Base-by-base conservation (phyloP, 2,888 invertebrate species). In the Proisotoma minuta region DNA sequence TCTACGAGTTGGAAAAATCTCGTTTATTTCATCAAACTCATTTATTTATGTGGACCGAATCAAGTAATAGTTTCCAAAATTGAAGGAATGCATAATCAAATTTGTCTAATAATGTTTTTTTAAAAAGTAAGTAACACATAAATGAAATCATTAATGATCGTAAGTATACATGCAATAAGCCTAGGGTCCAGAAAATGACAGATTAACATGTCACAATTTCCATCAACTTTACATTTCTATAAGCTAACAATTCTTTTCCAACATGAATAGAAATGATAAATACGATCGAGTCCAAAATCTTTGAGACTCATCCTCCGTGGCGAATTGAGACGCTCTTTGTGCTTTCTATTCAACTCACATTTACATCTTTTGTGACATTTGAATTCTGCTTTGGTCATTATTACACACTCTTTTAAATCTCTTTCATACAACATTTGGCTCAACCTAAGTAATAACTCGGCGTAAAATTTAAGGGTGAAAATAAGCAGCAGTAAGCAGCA, bases 211-310 rank as follows among this genome's bases (percentile, higher is more conserved):
- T 43, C 43, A 43, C 43, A n/a, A n/a, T n/a, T 20, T 12, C 43
- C 43, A 43, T n/a, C 34, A 15, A 8, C 8, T 15, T 10, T 10
- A 34, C 34, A 8, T 15, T n/a, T 43, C 43, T 43, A 5, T 43
- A 15, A 12, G 10, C 43, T 43, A 15, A 18, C 43, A n/a, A n/a
- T n/a, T n/a, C n/a, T n/a, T n/a, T 5, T 5, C 5, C 18, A 18
- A 20, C 43, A 43, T 43, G 43, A 43, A 43, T 43, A 43, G 43
- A 43, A 43, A 43, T 43, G 43, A 43, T 43, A 43, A 43, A 43
- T 43, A n/a, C 43, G 5, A 43, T 43, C 43, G 10, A 43, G 20
- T 43, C 18, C 43, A 18, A 12, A 15, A 43, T 43, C 43, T 43
- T 20, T n/a, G n/a, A n/a, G n/a, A n/a, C n/a, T n/a, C n/a, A n/a